Percentiles rank a stretch among this genome's conserved stretches.
Conservation (phyloP, 2,797 vertebrate species). For the Hybognathus amarus region DNA sequence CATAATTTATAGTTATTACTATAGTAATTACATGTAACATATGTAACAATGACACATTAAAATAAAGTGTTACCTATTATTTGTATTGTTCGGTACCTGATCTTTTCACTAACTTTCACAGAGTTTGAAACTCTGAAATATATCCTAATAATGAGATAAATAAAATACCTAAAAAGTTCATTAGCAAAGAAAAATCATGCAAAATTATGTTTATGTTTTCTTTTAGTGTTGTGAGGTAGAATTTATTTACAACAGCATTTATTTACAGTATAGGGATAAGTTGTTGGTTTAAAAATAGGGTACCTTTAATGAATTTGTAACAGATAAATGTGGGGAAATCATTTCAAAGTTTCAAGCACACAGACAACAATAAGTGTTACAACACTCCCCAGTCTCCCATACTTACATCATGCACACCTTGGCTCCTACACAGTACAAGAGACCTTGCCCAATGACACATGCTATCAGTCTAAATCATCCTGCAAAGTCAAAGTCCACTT, state of each 20-base stretch:
- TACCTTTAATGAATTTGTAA: not conserved
- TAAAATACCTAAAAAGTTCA: not conserved
- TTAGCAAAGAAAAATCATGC: not conserved
- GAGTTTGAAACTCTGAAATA: not conserved
- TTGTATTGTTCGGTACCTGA: too few relatives aligned
- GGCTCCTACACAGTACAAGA: constrained; percentile 12
- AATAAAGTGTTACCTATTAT: too few relatives aligned
- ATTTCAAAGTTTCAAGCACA: not conserved
- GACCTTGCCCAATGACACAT: constrained; percentile 68
- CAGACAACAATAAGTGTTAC: not conserved
- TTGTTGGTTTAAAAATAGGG: not conserved
- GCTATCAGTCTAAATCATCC: constrained; percentile 61
- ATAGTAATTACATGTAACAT: too few relatives aligned
- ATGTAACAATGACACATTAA: too few relatives aligned
- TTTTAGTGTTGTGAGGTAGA: not conserved
- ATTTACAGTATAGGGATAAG: not conserved
- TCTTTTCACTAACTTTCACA: too few relatives aligned
- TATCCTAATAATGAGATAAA: not conserved
- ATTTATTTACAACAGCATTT: not conserved
- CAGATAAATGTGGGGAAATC: not conserved
- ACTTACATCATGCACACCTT: not conserved
- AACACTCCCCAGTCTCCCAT: not conserved
- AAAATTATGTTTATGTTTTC: not conserved
- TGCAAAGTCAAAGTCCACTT: constrained; percentile 71
- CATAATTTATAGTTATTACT: too few relatives aligned